Evolutionary conservation across 2,113 vertebrate species (phyloP).

Genomic region (Corythoichthys haematopterus): DNA sequence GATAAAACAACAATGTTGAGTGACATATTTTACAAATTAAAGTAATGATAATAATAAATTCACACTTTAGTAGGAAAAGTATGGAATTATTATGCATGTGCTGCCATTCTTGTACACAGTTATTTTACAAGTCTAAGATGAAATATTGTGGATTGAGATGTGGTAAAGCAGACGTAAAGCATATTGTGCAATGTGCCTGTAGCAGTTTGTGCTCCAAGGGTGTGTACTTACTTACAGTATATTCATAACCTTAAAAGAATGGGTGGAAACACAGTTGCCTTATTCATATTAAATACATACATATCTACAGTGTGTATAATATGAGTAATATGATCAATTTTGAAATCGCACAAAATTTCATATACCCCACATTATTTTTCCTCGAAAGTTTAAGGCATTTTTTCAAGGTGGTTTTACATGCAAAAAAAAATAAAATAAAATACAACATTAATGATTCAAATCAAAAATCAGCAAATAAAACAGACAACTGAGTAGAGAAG

Average conservation of each 20-base stretch:
- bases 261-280: conserved; percentile 13
- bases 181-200: conserved; percentile 53
- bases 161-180: conserved; percentile 34
- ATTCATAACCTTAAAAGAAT: conserved; percentile 41
- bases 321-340: too few relatives aligned
- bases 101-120: conserved; percentile 2
- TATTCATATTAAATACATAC: conserved; percentile 14
- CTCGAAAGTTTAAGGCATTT: background rate
- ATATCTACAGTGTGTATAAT: too few relatives aligned
- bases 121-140: conserved; percentile 22
- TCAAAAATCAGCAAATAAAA: conserved; percentile 26
- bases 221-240: conserved; percentile 37
- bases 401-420: background rate
- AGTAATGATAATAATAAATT: background rate
- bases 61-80: conserved; percentile 2
- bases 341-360: background rate
- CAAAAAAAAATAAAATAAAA: background rate
- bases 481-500: conserved; percentile 10
- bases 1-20: background rate
- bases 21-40: background rate
- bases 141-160: conserved; percentile 15
- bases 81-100: background rate
- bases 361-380: background rate
- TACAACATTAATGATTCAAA: background rate
- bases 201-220: conserved; percentile 50